These are phyloP conservation scores for Cremastinae sp. DNA, from an alignment of 2,888 invertebrate genomes.

Conservation along the genomic window DNA sequence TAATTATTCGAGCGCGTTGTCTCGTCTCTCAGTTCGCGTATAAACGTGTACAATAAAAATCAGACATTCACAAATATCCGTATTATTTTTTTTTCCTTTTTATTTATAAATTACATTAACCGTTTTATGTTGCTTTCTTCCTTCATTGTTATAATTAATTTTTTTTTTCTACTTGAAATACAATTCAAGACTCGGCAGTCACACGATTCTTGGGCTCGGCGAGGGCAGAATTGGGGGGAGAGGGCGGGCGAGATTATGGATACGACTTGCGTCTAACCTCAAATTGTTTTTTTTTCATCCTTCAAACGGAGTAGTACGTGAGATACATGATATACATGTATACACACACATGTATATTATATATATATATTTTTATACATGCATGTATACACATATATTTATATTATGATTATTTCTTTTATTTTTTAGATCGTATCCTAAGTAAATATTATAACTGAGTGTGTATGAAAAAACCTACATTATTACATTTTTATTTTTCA, in stretches of 20 bases:
- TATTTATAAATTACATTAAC: constrained; percentile 57
- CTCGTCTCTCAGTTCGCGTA: constrained; percentile 44
- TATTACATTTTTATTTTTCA: constrained; percentile 73
- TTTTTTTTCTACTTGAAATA: constrained; percentile 68
- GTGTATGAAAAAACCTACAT: constrained; percentile 74
- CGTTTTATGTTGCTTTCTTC: constrained; percentile 28
- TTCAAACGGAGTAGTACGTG: constrained; percentile 70
- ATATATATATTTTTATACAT: constrained; percentile 62
- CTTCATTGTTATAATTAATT: background rate
- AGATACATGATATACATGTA: constrained; percentile 62
- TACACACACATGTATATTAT: constrained; percentile 26
- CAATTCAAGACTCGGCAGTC: constrained; percentile 75
- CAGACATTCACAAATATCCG: constrained; percentile 69
- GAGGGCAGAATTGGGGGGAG: constrained; percentile 1
- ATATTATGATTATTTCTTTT: constrained; percentile 51
- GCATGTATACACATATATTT: constrained; percentile 61
- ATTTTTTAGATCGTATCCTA: constrained; percentile 64
- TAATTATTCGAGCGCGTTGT: constrained; percentile 55
- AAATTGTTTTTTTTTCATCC: constrained; percentile 58
- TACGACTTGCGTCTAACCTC: constrained; percentile 60
- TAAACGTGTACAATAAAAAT: constrained; percentile 65
- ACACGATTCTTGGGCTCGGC: constrained; percentile 52
- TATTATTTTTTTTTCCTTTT: constrained; percentile 63
- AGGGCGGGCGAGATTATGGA: constrained; percentile 7
- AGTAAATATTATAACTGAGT: constrained; percentile 75